phyloP scores from a whole-genome alignment of 2,113 vertebrate species.

The Andinoacara biseriatus region DNA sequence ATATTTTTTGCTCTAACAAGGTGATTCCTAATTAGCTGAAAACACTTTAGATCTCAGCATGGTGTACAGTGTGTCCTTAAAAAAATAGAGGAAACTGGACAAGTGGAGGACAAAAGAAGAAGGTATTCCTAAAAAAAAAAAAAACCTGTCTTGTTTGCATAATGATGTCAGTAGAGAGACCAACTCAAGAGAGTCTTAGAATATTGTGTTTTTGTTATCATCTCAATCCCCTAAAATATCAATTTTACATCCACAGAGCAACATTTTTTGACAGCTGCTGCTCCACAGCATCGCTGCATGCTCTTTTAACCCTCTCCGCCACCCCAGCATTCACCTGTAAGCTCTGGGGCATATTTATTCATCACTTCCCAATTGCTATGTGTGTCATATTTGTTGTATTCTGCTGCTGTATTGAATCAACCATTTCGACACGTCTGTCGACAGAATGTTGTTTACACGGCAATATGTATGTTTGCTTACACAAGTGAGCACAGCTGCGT shows the following conservation, averaged over 20 bases:
- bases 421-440: background rate
- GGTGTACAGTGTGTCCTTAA: background rate
- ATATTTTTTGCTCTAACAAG: background rate
- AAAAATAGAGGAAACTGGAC: background rate
- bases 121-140: too few relatives aligned
- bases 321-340: background rate
- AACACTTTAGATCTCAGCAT: background rate
- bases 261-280: background rate
- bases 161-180: background rate
- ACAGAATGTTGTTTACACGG: background rate
- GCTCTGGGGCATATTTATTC: background rate
- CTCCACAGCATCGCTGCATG: background rate
- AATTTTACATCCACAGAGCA: background rate
- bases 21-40: background rate
- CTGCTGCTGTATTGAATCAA: background rate
- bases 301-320: background rate
- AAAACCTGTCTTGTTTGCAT: background rate
- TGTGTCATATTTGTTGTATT: background rate
- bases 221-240: background rate
- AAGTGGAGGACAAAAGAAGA: background rate
- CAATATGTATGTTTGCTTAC: background rate
- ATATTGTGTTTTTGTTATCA: background rate
- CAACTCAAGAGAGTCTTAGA: background rate
- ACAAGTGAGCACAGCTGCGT: background rate
- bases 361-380: background rate